Conservation (phyloP, 1,140 invertebrate genomes). For the Eurosta solidaginis region DNA sequence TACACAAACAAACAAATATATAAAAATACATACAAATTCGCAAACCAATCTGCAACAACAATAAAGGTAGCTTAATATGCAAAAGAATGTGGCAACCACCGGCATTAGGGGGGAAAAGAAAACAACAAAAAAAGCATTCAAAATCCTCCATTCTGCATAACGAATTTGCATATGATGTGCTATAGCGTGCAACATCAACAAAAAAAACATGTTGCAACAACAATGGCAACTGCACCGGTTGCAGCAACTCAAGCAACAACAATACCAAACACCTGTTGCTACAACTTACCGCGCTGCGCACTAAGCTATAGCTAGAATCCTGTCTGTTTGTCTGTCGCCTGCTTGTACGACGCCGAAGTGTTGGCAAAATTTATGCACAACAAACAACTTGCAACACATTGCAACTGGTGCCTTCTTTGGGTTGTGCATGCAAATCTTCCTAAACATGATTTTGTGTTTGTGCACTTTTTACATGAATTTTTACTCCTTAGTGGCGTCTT, state of each 20-base stretch:
- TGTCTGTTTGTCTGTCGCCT: background rate
- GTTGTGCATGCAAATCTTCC: slow-evolving; percentile 10
- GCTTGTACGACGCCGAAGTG: background rate
- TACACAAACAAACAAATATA: background rate
- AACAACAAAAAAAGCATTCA: background rate
- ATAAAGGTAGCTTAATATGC: background rate
- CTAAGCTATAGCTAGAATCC: background rate
- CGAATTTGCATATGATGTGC: background rate
- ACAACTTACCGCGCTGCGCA: background rate
- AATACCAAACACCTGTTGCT: background rate
- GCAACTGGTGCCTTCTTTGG: background rate
- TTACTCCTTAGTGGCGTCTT: background rate
- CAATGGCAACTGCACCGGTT: background rate
- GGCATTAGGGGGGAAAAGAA: background rate
- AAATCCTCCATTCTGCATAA: background rate
- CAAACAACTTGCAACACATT: slow-evolving; percentile 14
- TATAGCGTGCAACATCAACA: background rate
- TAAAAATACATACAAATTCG: background rate
- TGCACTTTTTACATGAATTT: background rate
- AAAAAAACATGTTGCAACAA: background rate
- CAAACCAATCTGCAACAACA: background rate
- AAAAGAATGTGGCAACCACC: slow-evolving; percentile 7
- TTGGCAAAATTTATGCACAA: slow-evolving; percentile 26
- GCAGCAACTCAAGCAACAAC: background rate
- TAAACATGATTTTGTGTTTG: background rate